phyloP scores from a whole-genome alignment of 2,797 vertebrate species.

The Trichosurus vulpecula region DNA sequence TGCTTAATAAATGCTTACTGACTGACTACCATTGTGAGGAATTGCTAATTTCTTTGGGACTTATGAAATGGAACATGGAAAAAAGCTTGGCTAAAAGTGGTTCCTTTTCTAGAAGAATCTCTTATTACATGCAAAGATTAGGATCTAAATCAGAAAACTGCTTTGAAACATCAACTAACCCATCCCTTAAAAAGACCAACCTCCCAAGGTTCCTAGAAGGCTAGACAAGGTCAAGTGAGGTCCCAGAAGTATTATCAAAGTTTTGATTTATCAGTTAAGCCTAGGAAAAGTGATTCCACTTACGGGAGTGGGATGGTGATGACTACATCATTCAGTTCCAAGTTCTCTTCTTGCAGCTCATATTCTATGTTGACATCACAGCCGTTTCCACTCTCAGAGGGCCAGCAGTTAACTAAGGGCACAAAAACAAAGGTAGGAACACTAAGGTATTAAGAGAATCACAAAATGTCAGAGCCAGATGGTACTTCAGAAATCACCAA shows the following conservation, averaged over 20 bases:
- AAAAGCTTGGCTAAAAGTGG: slow-evolving; percentile 21
- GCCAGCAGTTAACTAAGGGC: slow-evolving; percentile 97
- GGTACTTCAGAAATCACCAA: not conserved
- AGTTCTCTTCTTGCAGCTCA: slow-evolving; percentile 94
- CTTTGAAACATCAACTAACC: not conserved
- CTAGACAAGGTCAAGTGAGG: fast-evolving
- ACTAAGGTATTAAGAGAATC: slow-evolving; percentile 40
- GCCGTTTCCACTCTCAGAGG: slow-evolving; percentile 93
- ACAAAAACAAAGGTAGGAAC: slow-evolving; percentile 53
- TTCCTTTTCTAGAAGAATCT: slow-evolving; percentile 58
- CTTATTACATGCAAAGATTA: slow-evolving; percentile 41
- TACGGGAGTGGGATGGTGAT: slow-evolving; percentile 97
- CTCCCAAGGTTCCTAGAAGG: not conserved
- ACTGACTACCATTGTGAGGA: not conserved
- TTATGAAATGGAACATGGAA: slow-evolving; percentile 16
- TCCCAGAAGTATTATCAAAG: not conserved
- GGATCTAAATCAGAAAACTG: slow-evolving; percentile 30
- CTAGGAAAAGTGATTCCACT: slow-evolving; percentile 80
- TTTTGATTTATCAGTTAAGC: not conserved
- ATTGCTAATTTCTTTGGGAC: slow-evolving; percentile 23
- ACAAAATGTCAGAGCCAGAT: not conserved
- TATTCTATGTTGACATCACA: slow-evolving; percentile 99
- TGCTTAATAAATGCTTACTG: not conserved
- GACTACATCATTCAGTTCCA: slow-evolving; percentile 95
- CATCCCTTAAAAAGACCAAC: not conserved